Conservation (phyloP, 53 echinoderm and acorn worm genomes). For the Hippasteria phrygiana region DNA sequence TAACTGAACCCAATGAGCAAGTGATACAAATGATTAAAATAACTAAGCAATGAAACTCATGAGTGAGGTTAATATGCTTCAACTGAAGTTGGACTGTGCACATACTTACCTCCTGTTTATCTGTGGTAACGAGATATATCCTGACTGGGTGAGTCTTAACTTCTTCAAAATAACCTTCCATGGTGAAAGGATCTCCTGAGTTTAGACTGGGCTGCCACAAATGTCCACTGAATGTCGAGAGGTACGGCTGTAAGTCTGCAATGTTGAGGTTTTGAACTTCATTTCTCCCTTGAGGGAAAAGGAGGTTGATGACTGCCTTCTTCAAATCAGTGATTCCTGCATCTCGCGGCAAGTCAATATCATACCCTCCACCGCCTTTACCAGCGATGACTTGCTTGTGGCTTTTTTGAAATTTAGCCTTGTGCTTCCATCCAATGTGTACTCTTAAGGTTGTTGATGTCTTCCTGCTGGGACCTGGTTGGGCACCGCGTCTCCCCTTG, state of each 20-base stretch:
- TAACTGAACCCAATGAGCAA: too few relatives aligned
- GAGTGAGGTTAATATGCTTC: too few relatives aligned
- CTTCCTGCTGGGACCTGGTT: not conserved
- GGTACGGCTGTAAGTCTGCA: not conserved
- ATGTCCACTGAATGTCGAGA: not conserved
- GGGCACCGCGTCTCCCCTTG: not conserved
- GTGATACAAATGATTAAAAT: not conserved
- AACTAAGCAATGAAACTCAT: not conserved
- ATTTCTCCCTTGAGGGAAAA: not conserved
- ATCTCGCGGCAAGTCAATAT: not conserved
- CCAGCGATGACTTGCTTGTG: not conserved
- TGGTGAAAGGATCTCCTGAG: not conserved
- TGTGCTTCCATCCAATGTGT: slow-evolving; percentile 6
- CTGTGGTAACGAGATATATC: not conserved
- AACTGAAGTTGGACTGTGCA: too few relatives aligned
- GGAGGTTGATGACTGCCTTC: not conserved
- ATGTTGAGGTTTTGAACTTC: not conserved
- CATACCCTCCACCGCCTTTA: not conserved
- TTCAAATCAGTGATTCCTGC: not conserved
- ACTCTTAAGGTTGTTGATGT: not conserved
- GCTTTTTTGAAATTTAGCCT: not conserved
- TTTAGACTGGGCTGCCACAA: not conserved
- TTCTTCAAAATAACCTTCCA: slow-evolving; percentile 6
- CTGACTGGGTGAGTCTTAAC: not conserved
- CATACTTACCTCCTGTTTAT: not conserved